phyloP scores from a whole-genome alignment of 2,797 vertebrate species.

The Megaceryle alcyon region DNA sequence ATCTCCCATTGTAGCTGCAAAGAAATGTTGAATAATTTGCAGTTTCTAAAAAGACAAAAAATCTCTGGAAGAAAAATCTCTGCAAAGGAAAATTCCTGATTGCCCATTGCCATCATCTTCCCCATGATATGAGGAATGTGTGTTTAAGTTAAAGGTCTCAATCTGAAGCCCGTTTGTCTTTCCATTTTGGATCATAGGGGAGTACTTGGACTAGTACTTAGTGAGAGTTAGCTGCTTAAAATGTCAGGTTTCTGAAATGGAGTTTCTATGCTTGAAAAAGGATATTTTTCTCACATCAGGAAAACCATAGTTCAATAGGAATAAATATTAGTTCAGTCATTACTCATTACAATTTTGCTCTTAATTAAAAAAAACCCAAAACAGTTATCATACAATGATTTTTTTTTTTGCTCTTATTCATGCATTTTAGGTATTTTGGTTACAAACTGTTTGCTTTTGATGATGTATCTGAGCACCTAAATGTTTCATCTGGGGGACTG shows the following conservation, averaged over 20 bases:
- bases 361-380: not conserved
- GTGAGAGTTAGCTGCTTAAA: not conserved
- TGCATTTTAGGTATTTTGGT: not conserved
- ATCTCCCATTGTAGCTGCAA: not conserved
- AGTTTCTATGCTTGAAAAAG: not conserved
- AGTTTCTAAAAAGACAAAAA: not conserved
- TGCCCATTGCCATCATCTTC: not conserved
- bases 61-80: not conserved
- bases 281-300: not conserved
- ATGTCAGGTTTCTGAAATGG: not conserved
- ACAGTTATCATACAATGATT: not conserved
- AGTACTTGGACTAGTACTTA: not conserved
- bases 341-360: not conserved
- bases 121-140: not conserved
- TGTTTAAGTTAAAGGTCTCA: not conserved
- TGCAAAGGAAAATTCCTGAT: not conserved
- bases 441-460: not conserved
- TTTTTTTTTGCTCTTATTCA: not conserved
- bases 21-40: not conserved
- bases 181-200: not conserved
- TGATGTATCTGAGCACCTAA: not conserved
- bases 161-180: not conserved
- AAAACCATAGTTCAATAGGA: not conserved
- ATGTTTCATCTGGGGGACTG: not conserved
- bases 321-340: not conserved